Conservation (phyloP, 1,140 invertebrate genomes). For the Ostrea denselamellosa region DNA sequence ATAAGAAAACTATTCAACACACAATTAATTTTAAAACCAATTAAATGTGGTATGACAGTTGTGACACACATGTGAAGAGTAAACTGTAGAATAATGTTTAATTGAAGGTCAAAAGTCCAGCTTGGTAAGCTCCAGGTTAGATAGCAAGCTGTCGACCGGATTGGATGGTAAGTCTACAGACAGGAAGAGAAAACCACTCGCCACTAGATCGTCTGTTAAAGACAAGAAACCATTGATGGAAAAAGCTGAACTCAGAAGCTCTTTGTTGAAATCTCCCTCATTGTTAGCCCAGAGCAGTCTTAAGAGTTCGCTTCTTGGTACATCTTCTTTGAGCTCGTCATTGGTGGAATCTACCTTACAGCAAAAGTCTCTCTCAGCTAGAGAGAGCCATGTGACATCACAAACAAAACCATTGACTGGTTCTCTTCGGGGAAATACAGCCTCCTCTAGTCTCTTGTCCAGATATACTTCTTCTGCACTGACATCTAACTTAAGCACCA, state of each 20-base stretch:
- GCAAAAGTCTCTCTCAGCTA: no score
- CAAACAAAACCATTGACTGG: neutral
- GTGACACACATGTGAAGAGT: no score
- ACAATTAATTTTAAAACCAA: no score
- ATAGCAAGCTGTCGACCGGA: neutral
- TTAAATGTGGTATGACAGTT: no score
- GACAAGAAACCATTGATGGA: constrained; percentile 30
- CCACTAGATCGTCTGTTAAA: neutral
- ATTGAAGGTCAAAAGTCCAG: neutral
- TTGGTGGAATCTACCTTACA: neutral
- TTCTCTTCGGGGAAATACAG: neutral
- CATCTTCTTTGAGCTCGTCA: neutral
- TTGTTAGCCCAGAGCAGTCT: no score
- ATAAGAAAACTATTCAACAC: no score
- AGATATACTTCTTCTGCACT: neutral
- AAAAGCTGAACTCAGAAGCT: neutral
- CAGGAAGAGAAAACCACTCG: constrained; percentile 34
- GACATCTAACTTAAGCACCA: neutral
- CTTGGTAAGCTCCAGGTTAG: neutral
- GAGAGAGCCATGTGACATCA: neutral
- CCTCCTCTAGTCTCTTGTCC: neutral
- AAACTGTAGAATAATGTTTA: neutral
- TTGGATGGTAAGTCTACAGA: neutral
- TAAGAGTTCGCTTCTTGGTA: neutral
- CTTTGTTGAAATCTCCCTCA: neutral